Conservation (phyloP, 2,797 vertebrate genomes). For the Benthosema pterotum region DNA sequence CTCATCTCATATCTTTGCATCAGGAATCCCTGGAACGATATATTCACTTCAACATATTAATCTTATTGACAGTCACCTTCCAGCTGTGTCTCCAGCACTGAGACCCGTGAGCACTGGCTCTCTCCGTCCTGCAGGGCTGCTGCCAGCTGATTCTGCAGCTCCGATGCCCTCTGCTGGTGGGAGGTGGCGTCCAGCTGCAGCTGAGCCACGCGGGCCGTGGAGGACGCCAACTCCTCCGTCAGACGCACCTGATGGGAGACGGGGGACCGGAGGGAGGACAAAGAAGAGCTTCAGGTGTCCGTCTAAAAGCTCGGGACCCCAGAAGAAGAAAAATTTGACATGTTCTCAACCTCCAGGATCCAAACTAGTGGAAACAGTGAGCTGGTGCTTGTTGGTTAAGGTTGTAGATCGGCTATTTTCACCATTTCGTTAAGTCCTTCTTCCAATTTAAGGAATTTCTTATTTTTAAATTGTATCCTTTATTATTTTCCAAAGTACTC, state of each 20-base stretch:
- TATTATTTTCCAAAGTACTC: no score
- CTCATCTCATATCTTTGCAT: no score
- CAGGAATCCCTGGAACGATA: no score
- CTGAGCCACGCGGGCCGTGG: slow-evolving; percentile 84
- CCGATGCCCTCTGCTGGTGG: slow-evolving; percentile 88
- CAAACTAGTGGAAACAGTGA: no score
- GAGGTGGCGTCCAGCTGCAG: slow-evolving; percentile 88
- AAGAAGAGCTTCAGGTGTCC: background rate
- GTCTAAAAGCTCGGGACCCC: background rate
- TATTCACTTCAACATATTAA: no score
- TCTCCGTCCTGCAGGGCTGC: slow-evolving; percentile 81
- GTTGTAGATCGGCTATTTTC: no score
- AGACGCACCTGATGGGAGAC: slow-evolving; percentile 82
- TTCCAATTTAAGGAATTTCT: no score
- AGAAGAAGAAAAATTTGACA: background rate
- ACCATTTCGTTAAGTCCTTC: no score
- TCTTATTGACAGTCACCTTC: slow-evolving; percentile 74
- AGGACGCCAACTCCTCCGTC: slow-evolving; percentile 87
- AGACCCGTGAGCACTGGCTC: slow-evolving; percentile 62
- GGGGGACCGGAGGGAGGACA: slow-evolving; percentile 5
- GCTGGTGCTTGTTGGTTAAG: no score
- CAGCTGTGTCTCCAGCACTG: slow-evolving; percentile 80
- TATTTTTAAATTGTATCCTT: no score
- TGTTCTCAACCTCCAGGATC: no score
- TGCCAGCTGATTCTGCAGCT: slow-evolving; percentile 84